Percentiles rank a stretch among this genome's conserved stretches.
These are phyloP conservation scores for Orchesella flavescens DNA, from an alignment of 2,888 invertebrate species.

Conservation along the genomic window DNA sequence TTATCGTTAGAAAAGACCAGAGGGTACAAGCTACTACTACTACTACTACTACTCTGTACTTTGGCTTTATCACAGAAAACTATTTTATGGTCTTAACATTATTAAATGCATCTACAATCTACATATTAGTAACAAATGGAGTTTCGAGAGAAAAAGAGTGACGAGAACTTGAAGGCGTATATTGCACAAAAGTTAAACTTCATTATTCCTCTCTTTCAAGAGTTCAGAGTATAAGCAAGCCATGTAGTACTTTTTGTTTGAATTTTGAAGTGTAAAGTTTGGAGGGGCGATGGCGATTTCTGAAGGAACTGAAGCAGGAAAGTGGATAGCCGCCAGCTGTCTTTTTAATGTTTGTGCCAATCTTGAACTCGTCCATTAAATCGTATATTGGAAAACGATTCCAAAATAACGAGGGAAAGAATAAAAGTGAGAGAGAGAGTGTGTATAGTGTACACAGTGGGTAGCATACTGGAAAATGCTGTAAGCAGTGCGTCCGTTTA, in stretches of 20 bases:
- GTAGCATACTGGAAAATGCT: too few species aligned
- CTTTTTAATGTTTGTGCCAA: constrained; percentile 58
- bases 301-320: constrained; percentile 56
- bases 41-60: too few species aligned
- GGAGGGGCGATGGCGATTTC: constrained; percentile 47
- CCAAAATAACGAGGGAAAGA: constrained; percentile 56
- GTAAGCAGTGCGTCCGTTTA: too few species aligned
- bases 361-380: constrained; percentile 59
- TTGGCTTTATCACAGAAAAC: too few species aligned
- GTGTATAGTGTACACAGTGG: too few species aligned
- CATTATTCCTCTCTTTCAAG: too few species aligned
- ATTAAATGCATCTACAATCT: too few species aligned
- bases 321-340: constrained; percentile 61
- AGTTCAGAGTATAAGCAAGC: constrained; percentile 7
- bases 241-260: constrained; percentile 9
- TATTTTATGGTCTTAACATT: too few species aligned
- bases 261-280: neutral
- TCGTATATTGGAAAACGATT: constrained; percentile 57
- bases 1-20: too few species aligned
- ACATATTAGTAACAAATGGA: neutral
- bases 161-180: neutral
- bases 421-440: neutral
- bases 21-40: too few species aligned
- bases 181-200: neutral
- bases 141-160: constrained; percentile 2